Percentiles rank a stretch among this genome's conserved stretches.
Conservation (phyloP, 2,797 vertebrate species). For the Molothrus aeneus region DNA sequence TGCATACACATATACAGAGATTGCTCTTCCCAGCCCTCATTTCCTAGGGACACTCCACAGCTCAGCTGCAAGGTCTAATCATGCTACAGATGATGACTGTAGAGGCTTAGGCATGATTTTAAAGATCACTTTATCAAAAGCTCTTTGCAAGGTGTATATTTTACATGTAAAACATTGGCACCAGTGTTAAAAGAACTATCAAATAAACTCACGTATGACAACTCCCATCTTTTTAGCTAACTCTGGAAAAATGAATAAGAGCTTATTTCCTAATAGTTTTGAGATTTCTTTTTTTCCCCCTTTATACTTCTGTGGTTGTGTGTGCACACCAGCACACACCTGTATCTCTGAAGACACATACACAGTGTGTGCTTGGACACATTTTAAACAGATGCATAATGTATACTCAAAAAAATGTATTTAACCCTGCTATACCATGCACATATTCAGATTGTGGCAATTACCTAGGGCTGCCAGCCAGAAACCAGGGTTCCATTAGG, state of each 20-base stretch:
- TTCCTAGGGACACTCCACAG: constrained; percentile 46
- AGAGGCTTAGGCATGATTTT: constrained; percentile 44
- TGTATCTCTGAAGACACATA: background rate
- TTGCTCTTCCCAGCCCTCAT: background rate
- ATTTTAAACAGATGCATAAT: background rate
- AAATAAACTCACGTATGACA: background rate
- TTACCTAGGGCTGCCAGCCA: background rate
- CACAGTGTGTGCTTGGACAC: background rate
- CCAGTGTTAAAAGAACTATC: background rate
- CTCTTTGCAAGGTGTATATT: background rate
- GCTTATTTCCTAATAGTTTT: background rate
- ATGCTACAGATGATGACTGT: background rate
- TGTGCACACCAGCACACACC: background rate
- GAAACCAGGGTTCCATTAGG: background rate
- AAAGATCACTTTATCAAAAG: constrained; percentile 13
- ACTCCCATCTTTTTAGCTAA: background rate
- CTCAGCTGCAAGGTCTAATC: constrained; percentile 13
- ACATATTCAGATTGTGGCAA: background rate
- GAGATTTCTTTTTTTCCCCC: background rate
- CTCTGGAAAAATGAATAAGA: background rate
- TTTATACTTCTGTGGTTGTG: background rate
- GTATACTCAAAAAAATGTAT: background rate
- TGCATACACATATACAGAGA: background rate
- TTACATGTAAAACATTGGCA: background rate
- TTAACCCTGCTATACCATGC: background rate